These are phyloP conservation scores for Brenthis daphne DNA, from an alignment of 2,888 invertebrate genomes.

Conservation along the genomic window DNA sequence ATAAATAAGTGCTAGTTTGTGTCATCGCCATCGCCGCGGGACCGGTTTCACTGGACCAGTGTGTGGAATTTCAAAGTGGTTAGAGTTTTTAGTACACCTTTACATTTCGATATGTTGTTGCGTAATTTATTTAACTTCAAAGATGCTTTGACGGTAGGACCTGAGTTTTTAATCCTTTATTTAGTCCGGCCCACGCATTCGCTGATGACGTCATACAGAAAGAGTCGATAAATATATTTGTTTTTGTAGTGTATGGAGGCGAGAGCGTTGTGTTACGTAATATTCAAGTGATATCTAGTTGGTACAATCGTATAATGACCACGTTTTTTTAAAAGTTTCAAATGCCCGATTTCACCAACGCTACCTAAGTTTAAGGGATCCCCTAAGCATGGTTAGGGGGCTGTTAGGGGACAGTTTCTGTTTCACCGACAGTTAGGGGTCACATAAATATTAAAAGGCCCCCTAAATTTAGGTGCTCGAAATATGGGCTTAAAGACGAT, in stretches of 20 bases:
- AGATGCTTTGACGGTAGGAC: slow-evolving; percentile 44
- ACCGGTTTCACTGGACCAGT: slow-evolving; percentile 74
- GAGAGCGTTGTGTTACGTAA: slow-evolving; percentile 27
- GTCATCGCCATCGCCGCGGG: slow-evolving; percentile 61
- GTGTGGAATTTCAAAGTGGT: slow-evolving; percentile 53
- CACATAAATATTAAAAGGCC: too few relatives aligned
- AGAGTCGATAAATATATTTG: slow-evolving; percentile 35
- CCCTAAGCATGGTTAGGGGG: too few relatives aligned
- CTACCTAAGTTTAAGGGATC: too few relatives aligned
- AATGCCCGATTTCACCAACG: too few relatives aligned
- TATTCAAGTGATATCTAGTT: not conserved
- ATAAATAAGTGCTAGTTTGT: slow-evolving; percentile 77
- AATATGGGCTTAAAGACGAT: too few relatives aligned
- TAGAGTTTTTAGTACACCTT: slow-evolving; percentile 45
- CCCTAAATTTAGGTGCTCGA: too few relatives aligned
- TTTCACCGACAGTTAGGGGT: too few relatives aligned
- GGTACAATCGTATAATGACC: not conserved
- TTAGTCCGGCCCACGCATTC: slow-evolving; percentile 44
- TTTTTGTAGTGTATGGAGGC: slow-evolving; percentile 29
- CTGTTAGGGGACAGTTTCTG: too few relatives aligned
- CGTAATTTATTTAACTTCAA: slow-evolving; percentile 54
- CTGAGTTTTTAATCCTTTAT: slow-evolving; percentile 42
- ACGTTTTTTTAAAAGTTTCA: not conserved
- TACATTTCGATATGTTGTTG: slow-evolving; percentile 53
- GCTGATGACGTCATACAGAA: slow-evolving; percentile 52